Evolutionary conservation across 2,797 vertebrate genomes (phyloP).

Genomic region (Lithobates pipiens): DNA sequence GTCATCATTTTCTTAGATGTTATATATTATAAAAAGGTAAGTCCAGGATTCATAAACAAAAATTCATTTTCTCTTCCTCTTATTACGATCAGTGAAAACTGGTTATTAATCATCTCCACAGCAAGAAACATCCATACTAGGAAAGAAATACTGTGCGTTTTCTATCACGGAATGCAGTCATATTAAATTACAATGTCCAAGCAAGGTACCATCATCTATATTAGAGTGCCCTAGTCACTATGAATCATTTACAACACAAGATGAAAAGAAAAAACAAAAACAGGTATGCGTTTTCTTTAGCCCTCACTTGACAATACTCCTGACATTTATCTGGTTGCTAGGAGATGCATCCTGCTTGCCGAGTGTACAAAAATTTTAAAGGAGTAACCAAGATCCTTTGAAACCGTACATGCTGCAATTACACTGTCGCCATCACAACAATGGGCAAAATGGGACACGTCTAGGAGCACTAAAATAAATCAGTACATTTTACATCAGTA

Average conservation of each 20-base stretch:
- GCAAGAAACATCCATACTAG: not conserved
- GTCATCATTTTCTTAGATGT: too few species aligned
- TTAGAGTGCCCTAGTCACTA: not conserved
- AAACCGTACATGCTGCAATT: not conserved
- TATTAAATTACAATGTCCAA: not conserved
- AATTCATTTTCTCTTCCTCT: not conserved
- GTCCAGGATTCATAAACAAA: not conserved
- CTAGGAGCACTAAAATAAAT: too few species aligned
- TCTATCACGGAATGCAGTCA: not conserved
- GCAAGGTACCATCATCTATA: not conserved
- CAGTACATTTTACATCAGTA: too few species aligned
- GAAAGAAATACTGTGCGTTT: not conserved
- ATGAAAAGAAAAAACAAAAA: not conserved
- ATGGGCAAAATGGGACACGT: not conserved
- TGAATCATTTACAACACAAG: not conserved
- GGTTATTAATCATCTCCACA: too few species aligned
- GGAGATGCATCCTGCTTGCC: not conserved
- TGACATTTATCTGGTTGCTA: constrained; percentile 1
- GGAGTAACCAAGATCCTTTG: not conserved
- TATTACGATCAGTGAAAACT: too few species aligned
- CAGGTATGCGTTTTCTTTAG: not conserved
- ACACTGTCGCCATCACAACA: not conserved
- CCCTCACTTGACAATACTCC: not conserved
- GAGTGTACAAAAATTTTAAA: not conserved
- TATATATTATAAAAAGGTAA: too few species aligned